These are phyloP conservation scores for Pomacea maculata DNA, from an alignment of 1,140 invertebrate genomes.

Conservation along the genomic window DNA sequence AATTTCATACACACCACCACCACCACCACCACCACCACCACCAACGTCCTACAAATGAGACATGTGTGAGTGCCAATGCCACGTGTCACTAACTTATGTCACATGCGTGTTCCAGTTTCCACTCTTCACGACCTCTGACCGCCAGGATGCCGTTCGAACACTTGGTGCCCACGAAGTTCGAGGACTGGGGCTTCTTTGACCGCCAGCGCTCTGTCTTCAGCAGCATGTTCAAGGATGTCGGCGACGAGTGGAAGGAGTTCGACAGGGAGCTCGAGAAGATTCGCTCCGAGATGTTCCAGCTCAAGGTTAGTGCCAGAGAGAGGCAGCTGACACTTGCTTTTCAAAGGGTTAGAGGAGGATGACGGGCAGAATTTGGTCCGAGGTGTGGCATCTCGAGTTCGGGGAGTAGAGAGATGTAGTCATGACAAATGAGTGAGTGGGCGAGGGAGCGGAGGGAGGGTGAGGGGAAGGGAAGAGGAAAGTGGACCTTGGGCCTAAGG, in stretches of 20 bases:
- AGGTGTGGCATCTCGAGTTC: not conserved
- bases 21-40: no score
- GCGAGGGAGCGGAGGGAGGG: not conserved
- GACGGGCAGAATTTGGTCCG: not conserved
- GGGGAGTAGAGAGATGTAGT: no score
- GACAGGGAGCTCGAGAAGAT: conserved; percentile 53
- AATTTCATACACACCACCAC: no score
- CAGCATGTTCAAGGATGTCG: conserved; percentile 36
- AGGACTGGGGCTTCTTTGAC: conserved; percentile 59
- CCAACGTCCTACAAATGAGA: no score
- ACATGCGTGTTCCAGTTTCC: not conserved
- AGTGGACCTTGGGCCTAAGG: no score
- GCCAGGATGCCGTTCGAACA: conserved; percentile 15
- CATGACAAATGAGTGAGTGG: not conserved
- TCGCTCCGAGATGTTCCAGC: conserved; percentile 47
- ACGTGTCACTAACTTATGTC: no score
- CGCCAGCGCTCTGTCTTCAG: conserved; percentile 51
- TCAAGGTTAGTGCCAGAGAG: conserved; percentile 29
- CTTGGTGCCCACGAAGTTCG: conserved; percentile 44
- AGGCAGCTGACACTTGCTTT: not conserved
- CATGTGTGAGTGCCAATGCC: no score
- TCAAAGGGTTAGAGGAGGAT: not conserved
- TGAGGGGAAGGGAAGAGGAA: not conserved
- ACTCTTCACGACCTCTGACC: not conserved
- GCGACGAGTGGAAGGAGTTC: conserved; percentile 48